These are phyloP conservation scores for Psilanteris sp. DNA, from an alignment of 1,140 invertebrate species.

Conservation along the genomic window DNA sequence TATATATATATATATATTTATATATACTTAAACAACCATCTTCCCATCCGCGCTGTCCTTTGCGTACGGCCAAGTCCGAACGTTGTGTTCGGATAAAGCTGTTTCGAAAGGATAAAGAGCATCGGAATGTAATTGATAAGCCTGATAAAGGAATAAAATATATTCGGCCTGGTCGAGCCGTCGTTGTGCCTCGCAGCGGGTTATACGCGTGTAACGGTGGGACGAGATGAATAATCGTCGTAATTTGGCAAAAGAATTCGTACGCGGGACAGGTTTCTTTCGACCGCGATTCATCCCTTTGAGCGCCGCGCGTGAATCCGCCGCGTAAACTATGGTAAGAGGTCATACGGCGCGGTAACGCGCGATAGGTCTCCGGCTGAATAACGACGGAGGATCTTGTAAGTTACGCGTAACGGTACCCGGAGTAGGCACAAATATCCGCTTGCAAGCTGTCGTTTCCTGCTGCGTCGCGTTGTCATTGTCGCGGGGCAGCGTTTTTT, in stretches of 20 bases:
- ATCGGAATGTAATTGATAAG: conserved; percentile 55
- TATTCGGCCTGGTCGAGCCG: conserved; percentile 27
- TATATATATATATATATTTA: too few species aligned
- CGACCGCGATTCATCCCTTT: conserved; percentile 62
- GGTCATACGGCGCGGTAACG: conserved; percentile 58
- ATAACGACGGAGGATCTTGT: conserved; percentile 65
- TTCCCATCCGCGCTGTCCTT: too few species aligned
- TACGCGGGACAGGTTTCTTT: conserved; percentile 44
- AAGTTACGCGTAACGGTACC: conserved; percentile 71
- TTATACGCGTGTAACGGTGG: conserved; percentile 62
- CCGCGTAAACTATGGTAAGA: conserved; percentile 60
- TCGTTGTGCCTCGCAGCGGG: conserved; percentile 39
- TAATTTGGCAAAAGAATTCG: conserved; percentile 61
- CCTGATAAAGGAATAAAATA: conserved; percentile 57
- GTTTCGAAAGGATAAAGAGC: conserved; percentile 30
- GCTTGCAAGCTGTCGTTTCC: conserved; percentile 75
- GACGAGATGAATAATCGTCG: conserved; percentile 62
- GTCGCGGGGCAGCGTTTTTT: conserved; percentile 46
- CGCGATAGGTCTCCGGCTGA: conserved; percentile 60
- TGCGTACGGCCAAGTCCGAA: too few species aligned
- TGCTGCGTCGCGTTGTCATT: conserved; percentile 71
- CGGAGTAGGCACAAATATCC: conserved; percentile 77
- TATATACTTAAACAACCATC: too few species aligned
- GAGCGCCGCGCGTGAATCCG: conserved; percentile 61
- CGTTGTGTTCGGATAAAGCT: conserved; percentile 38